A percentile compares a stretch with the other conserved stretches of the same genome.
Evolutionary conservation across 2,797 vertebrate genomes (phyloP).

Genomic region (Siniperca undulata): DNA sequence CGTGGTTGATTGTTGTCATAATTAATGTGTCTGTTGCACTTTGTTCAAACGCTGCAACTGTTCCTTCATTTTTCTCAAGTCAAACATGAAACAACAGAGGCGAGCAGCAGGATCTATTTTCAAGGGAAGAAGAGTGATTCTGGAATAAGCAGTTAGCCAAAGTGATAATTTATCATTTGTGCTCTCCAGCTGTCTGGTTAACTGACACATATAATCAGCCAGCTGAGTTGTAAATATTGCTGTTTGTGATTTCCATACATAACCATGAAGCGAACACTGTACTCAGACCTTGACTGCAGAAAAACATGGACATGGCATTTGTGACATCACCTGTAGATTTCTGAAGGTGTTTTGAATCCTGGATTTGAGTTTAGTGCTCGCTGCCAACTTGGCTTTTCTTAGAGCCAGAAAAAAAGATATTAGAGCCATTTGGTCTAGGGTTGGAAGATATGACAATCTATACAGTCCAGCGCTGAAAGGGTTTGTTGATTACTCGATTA

Average conservation of each 20-base stretch:
- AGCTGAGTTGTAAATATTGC: conserved; percentile 10
- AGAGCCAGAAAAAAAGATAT: background rate
- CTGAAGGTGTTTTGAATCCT: background rate
- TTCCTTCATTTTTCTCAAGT: conserved; percentile 17
- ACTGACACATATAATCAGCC: conserved; percentile 15
- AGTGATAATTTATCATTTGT: conserved; percentile 33
- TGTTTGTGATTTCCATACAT: conserved; percentile 6
- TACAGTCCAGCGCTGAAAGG: background rate
- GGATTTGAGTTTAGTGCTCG: background rate
- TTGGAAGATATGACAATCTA: background rate
- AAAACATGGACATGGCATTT: background rate
- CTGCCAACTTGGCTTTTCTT: background rate
- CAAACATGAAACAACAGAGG: conserved; percentile 14
- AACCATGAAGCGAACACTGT: background rate
- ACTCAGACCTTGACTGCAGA: background rate
- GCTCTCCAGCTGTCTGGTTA: conserved; percentile 25
- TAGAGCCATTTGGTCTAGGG: background rate
- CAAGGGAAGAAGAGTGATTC: conserved; percentile 6
- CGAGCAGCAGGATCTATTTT: conserved; percentile 11
- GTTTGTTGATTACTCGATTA: background rate
- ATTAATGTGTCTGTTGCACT: conserved; percentile 44
- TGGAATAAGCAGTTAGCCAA: conserved; percentile 27
- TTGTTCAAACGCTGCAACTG: conserved; percentile 28
- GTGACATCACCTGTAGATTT: background rate
- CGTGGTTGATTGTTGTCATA: conserved; percentile 47